A percentile compares a stretch with the other conserved stretches of the same genome.
phyloP scores from a whole-genome alignment of 1,140 invertebrate species.

The Lordiphosa clarofinis region DNA sequence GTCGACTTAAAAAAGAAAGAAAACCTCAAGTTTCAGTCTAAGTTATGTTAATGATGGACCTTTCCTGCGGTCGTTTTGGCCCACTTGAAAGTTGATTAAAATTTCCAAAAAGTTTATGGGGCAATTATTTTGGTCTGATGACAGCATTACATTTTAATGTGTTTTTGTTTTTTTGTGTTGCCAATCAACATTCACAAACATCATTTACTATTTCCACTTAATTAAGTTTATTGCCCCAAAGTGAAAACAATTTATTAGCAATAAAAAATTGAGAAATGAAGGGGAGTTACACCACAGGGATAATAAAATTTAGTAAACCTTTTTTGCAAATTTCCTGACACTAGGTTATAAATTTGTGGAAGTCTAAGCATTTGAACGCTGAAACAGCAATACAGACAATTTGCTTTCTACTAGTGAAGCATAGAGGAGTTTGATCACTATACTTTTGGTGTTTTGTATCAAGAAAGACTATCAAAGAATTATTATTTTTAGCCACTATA shows the following conservation, averaged over 20 bases:
- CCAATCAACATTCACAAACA: conserved; percentile 32
- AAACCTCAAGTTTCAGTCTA: conserved; percentile 46
- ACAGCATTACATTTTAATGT: too few species aligned
- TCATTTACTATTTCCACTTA: conserved; percentile 43
- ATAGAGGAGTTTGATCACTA: too few species aligned
- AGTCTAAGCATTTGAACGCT: too few species aligned
- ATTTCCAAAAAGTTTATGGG: conserved; percentile 41
- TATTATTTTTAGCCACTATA: too few species aligned
- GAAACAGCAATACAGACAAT: too few species aligned
- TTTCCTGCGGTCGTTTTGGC: conserved; percentile 4
- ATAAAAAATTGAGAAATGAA: conserved; percentile 54
- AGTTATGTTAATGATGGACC: conserved; percentile 57
- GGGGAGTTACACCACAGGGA: not conserved
- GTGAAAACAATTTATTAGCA: conserved; percentile 50
- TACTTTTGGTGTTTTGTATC: too few species aligned
- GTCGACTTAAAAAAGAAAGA: conserved; percentile 17
- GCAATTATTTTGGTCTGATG: conserved; percentile 35
- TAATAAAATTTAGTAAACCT: not conserved
- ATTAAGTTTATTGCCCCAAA: conserved; percentile 50
- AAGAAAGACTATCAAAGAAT: too few species aligned
- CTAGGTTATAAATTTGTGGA: too few species aligned
- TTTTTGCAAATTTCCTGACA: too few species aligned
- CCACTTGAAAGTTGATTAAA: conserved; percentile 53
- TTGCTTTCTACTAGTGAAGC: too few species aligned
- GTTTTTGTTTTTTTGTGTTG: not conserved